These are phyloP conservation scores for Neria commutata DNA, from an alignment of 2,888 invertebrate genomes.

Conservation along the genomic window DNA sequence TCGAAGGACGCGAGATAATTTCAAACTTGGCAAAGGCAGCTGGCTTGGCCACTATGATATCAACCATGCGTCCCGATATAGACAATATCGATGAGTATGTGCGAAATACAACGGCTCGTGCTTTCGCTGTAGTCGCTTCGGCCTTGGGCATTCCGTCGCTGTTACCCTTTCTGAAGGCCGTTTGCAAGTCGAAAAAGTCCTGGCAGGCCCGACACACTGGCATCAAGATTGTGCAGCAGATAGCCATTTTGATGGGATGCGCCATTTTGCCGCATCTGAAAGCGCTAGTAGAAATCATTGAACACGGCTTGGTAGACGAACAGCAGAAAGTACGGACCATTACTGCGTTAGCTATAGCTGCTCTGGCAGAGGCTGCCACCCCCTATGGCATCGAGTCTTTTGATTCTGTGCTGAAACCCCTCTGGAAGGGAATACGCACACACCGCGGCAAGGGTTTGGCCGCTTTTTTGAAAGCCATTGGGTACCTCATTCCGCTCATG, in stretches of 20 bases:
- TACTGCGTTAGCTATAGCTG: constrained; percentile 97
- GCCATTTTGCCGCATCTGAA: constrained; percentile 98
- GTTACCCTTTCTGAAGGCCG: constrained; percentile 97
- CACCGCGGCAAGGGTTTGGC: constrained; percentile 92
- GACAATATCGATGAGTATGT: constrained; percentile 99
- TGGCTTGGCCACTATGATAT: constrained; percentile 99
- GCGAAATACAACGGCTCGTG: constrained; percentile 97
- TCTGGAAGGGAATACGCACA: constrained; percentile 98
- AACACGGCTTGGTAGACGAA: constrained; percentile 97
- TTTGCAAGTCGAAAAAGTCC: constrained; percentile 98
- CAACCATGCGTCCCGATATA: constrained; percentile 99
- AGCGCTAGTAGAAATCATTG: constrained; percentile 98
- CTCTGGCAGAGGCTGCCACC: constrained; percentile 97
- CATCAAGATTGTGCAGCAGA: constrained; percentile 99
- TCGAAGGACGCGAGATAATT: constrained; percentile 98
- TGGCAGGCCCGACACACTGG: constrained; percentile 99
- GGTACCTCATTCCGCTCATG: constrained; percentile 98
- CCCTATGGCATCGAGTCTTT: constrained; percentile 99
- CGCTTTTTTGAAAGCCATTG: constrained; percentile 99
- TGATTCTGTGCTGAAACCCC: constrained; percentile 97
- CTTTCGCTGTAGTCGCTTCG: constrained; percentile 99
- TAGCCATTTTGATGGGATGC: constrained; percentile 99
- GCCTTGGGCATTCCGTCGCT: constrained; percentile 96
- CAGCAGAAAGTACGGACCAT: constrained; percentile 99
- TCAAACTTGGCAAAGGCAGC: constrained; percentile 99